Base-by-base conservation (phyloP, 1,140 invertebrate genomes). In the Sycophila sp. region DNA sequence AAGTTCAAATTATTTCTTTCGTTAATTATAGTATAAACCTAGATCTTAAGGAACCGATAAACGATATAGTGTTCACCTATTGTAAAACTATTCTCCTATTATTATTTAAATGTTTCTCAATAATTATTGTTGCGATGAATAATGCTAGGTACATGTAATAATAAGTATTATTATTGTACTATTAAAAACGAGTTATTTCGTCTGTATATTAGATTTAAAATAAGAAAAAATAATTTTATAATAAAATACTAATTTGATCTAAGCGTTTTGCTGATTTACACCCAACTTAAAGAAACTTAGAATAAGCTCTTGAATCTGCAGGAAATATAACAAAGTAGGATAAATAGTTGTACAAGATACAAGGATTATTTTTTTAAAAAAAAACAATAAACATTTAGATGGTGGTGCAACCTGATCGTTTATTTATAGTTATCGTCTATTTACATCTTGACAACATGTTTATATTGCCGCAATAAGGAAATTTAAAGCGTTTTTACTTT, bases 341-440 rank as follows among this genome's bases (percentile, higher is more conserved):
- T 4, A 15, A 42, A 15, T 42, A 42, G 4, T 42, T 15, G n/a
- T 10, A 3, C 5, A 26, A 56, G 32, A 30, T 62, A 2, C 28
- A 42, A 51, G 47, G 32, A 24, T 6, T 51, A n/a, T 45, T 34
- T 42, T 26, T 30, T 6, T 47, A 45, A 47, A 51, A 58, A 55
- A 42, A 22, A 55, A 28, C 10, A 28, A 26, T 19, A 56, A 45
- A 26, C 15, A 28, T 24, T 49, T 64, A 38, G 60, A 72, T 49
- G 42, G 45, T 67, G 63, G 62, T 73, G 66, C 51, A 77, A 73
- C 64, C 63, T 70, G 38, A 69, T 75, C 56, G 26, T 77, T 77
- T 77, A 77, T 80, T 80, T 75, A 72, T 75, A 73, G 40, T 67
- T 67, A 80, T 79, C 63, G 76, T 77, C 75, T 83, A 83, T 83